Conservation (phyloP, 23 tunicate genomes). For the Ciona savignyi region DNA sequence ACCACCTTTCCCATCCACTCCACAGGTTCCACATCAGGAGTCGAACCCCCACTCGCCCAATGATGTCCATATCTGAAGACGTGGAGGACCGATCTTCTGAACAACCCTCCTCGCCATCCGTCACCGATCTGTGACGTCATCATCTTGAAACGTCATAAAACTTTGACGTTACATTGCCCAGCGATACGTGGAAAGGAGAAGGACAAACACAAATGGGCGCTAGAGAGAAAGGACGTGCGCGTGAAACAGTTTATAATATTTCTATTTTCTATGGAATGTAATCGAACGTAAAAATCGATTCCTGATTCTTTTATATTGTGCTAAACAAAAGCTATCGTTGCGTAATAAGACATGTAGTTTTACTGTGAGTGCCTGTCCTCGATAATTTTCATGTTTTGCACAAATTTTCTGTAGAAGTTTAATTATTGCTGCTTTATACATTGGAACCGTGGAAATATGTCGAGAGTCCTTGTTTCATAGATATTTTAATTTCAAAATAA, state of each 20-base stretch:
- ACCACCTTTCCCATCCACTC: too few relatives aligned
- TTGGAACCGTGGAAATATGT: too few relatives aligned
- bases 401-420: not conserved
- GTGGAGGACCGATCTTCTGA: slow-evolving; percentile 15
- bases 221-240: not conserved
- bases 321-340: not conserved
- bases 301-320: not conserved
- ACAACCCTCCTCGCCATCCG: not conserved
- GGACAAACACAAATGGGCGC: not conserved
- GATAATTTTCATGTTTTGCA: not conserved
- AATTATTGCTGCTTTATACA: not conserved
- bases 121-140: not conserved
- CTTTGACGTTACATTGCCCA: too few relatives aligned
- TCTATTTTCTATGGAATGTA: not conserved
- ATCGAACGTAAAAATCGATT: not conserved
- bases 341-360: not conserved
- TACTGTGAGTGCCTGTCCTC: not conserved
- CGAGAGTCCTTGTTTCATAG: too few relatives aligned
- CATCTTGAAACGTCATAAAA: too few relatives aligned
- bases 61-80: slow-evolving; percentile 88
- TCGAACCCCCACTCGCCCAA: slow-evolving; percentile 86
- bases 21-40: slow-evolving; percentile 61
- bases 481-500: too few relatives aligned
- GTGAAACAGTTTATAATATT: not conserved
- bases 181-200: not conserved